Evolutionary conservation across 2,888 invertebrate species (phyloP).

Genomic region (Protodeltote pygarga): DNA sequence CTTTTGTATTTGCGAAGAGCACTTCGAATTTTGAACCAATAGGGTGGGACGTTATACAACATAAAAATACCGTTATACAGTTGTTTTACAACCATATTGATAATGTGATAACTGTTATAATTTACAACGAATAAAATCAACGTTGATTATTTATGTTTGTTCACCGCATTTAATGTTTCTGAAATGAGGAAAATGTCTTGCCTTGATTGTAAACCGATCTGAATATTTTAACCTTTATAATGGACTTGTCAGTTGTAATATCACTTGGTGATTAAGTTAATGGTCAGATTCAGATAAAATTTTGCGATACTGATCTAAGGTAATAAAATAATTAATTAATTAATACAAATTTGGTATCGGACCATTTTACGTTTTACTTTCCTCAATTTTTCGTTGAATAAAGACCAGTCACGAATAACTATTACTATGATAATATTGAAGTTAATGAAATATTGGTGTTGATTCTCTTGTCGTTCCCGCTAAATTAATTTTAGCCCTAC

Average conservation of each 20-base stretch:
- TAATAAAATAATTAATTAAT: too few species aligned
- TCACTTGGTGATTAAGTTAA: conserved; percentile 13
- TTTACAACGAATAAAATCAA: conserved; percentile 25
- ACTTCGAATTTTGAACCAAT: too few species aligned
- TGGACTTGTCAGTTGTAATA: conserved; percentile 20
- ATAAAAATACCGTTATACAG: conserved; percentile 4
- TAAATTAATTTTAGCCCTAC: too few species aligned
- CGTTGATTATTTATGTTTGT: conserved; percentile 21
- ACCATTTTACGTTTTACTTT: too few species aligned
- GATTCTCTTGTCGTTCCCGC: too few species aligned
- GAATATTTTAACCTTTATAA: conserved; percentile 18
- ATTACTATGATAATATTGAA: too few species aligned
- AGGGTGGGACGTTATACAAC: not conserved
- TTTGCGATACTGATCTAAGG: too few species aligned
- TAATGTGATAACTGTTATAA: conserved; percentile 22
- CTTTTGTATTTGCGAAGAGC: too few species aligned
- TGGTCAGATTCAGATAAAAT: conserved; percentile 3
- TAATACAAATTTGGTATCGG: too few species aligned
- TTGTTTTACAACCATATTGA: conserved; percentile 8
- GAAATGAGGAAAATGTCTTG: conserved; percentile 36
- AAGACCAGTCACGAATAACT: too few species aligned
- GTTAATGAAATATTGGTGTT: too few species aligned
- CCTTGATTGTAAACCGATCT: conserved; percentile 15
- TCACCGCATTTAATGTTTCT: conserved; percentile 16
- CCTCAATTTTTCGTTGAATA: too few species aligned